Base-by-base conservation (phyloP, 2,888 invertebrate genomes). In the Prenolepis imparis region DNA sequence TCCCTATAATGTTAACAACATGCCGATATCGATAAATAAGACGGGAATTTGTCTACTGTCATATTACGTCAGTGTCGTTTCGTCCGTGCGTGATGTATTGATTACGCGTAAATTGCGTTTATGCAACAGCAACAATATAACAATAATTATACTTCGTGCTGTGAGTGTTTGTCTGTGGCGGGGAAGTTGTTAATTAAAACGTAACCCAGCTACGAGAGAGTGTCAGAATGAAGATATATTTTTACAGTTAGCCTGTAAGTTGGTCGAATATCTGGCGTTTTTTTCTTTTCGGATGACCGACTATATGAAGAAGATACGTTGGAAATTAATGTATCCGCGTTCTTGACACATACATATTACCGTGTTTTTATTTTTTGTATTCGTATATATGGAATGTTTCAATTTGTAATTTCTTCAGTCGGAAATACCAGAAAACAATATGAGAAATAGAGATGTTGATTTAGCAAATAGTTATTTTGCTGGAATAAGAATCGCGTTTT, bases 1-100 rank as follows among this genome's bases (percentile, higher is more conserved):
- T 97, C 82, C 97, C 97, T 97, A 95, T 6, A 95, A 93, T 85
- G 91, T 52, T 32, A 24, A 32, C 68, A 84, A 84, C 3, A n/a
- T 21, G 3, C 1, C 32, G 4, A 11, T 36, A 41, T 77, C 5
- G 5, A 18, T 24, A 39, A 77, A 77, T 66, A 77, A 64, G 18
- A 24, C 9, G 41, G n/a, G 24, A 8, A 41, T 24, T 21, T 12
- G 18, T 8, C 1, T 28, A 28, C 28, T 28, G 3, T 1, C 28
- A 28, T 28, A 28, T 28, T 28, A 28, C 28, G 28, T 28, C 3
- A 28, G 15, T 24, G 15, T 66, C 66, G 66, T 3, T 24, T 21
- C 24, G 9, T 21, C 12, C 52, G 52, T 28, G 3, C 18, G n/a
- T 1, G 52, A 52, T 52, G n/a, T n/a, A n/a, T 52, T 52, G n/a